A percentile compares a stretch with the other conserved stretches of the same genome.
phyloP scores from a whole-genome alignment of 2,888 invertebrate genomes.

The Athalia circularis region DNA sequence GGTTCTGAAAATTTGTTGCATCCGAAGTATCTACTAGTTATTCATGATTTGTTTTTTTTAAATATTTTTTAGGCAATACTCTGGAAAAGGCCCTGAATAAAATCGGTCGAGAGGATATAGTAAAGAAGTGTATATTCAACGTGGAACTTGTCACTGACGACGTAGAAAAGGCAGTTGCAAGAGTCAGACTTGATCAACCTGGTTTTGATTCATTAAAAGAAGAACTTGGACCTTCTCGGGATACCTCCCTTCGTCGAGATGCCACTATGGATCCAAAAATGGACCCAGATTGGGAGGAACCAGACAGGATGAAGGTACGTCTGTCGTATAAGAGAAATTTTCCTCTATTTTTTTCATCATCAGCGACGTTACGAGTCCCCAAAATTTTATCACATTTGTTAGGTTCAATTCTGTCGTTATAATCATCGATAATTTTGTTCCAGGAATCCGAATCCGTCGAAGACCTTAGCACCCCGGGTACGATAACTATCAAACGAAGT shows the following conservation, averaged over 20 bases:
- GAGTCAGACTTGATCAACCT: slow-evolving; percentile 75
- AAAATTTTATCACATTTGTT: neutral
- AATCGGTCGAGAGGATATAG: slow-evolving; percentile 89
- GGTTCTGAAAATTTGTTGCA: no score
- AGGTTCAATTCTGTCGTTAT: neutral
- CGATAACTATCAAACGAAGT: slow-evolving; percentile 67
- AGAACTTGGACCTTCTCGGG: slow-evolving; percentile 84
- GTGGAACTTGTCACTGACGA: slow-evolving; percentile 87
- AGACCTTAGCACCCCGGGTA: slow-evolving; percentile 71
- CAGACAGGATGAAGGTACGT: slow-evolving; percentile 82
- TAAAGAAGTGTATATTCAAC: slow-evolving; percentile 84
- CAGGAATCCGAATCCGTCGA: slow-evolving; percentile 76
- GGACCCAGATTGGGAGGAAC: slow-evolving; percentile 78
- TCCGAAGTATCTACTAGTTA: no score
- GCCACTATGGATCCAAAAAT: slow-evolving; percentile 76
- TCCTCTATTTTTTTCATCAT: neutral
- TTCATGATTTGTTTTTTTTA: neutral
- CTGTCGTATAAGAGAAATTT: slow-evolving; percentile 41
- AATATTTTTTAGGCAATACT: slow-evolving; percentile 78
- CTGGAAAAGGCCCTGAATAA: slow-evolving; percentile 85
- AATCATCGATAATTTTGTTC: slow-evolving; percentile 50
- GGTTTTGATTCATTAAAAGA: slow-evolving; percentile 82
- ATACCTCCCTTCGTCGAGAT: slow-evolving; percentile 83
- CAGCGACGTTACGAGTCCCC: neutral
- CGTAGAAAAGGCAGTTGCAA: slow-evolving; percentile 77